Conservation (phyloP, 1,140 invertebrate genomes). For the Ericerus pela region DNA sequence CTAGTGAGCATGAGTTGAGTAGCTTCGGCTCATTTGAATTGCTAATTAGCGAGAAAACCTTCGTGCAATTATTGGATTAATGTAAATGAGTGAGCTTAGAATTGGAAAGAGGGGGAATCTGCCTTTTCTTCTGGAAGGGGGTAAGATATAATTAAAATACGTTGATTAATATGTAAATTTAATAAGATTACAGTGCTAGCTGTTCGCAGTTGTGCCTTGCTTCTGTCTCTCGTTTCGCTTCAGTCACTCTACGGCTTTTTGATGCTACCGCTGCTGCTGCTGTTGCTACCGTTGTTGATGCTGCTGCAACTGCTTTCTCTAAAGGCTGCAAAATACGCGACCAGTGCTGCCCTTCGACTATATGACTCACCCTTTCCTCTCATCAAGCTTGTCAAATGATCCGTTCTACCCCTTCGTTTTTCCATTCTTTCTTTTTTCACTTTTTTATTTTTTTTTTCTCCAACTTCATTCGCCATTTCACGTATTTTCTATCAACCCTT, state of each 20-base stretch:
- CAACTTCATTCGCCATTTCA: slow-evolving; percentile 4
- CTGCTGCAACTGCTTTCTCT: slow-evolving; percentile 2
- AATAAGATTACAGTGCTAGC: slow-evolving; percentile 74
- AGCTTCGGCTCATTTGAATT: slow-evolving; percentile 59
- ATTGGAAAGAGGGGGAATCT: slow-evolving; percentile 12
- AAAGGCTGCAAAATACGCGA: neutral
- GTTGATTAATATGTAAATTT: slow-evolving; percentile 96
- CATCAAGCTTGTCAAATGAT: neutral
- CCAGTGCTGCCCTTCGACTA: neutral
- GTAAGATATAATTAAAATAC: slow-evolving; percentile 82
- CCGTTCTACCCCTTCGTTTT: neutral
- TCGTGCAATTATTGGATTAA: slow-evolving; percentile 86
- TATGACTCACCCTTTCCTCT: neutral
- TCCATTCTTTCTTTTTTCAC: too few relatives aligned
- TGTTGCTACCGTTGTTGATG: neutral
- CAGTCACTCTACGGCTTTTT: neutral
- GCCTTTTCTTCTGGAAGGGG: slow-evolving; percentile 31
- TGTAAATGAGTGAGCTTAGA: slow-evolving; percentile 53
- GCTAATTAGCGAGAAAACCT: slow-evolving; percentile 69
- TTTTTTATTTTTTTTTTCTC: too few relatives aligned
- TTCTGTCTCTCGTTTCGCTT: slow-evolving; percentile 4
- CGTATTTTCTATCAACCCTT: neutral
- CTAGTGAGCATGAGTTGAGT: slow-evolving; percentile 12
- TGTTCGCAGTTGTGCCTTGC: slow-evolving; percentile 8
- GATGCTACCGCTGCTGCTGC: neutral